A percentile compares a stretch with the other conserved stretches of the same genome.
Conservation (phyloP, 2,797 vertebrate species). For the Cercopithecus hamlyni region DNA sequence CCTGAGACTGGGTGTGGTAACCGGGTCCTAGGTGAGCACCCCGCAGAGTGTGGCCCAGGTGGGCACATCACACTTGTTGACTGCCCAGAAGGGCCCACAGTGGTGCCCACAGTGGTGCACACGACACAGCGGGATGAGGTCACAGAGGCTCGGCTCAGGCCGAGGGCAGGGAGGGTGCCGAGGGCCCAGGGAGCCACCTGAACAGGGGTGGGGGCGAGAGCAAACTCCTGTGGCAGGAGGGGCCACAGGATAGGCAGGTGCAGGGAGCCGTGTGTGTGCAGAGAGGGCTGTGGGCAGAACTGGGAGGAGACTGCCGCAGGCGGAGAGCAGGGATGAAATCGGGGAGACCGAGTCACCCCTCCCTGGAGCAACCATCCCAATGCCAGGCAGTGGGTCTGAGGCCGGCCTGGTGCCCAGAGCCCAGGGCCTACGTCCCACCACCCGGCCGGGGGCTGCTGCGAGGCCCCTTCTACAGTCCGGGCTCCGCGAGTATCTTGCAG, state of each 20-base stretch:
- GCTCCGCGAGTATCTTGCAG: background rate
- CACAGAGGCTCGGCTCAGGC: background rate
- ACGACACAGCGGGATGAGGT: accelerated
- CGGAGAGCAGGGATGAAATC: accelerated
- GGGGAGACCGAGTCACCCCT: background rate
- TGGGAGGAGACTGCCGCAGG: accelerated
- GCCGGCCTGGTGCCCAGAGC: accelerated
- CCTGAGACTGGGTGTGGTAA: no score
- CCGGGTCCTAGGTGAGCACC: background rate
- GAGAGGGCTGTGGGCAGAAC: accelerated
- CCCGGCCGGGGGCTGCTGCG: background rate
- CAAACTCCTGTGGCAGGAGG: accelerated
- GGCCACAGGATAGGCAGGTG: accelerated
- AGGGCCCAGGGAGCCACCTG: accelerated
- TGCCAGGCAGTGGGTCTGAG: background rate
- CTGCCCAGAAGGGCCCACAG: background rate
- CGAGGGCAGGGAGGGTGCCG: accelerated
- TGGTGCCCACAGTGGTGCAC: accelerated
- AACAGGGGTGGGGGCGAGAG: accelerated
- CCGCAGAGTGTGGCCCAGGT: accelerated
- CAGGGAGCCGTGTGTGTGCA: accelerated
- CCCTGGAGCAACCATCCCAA: background rate
- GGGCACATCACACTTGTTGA: no score
- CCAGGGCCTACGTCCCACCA: accelerated
- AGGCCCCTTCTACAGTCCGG: background rate